These are phyloP conservation scores for Oxycera nigricornis DNA, from an alignment of 2,888 invertebrate genomes.

Conservation along the genomic window DNA sequence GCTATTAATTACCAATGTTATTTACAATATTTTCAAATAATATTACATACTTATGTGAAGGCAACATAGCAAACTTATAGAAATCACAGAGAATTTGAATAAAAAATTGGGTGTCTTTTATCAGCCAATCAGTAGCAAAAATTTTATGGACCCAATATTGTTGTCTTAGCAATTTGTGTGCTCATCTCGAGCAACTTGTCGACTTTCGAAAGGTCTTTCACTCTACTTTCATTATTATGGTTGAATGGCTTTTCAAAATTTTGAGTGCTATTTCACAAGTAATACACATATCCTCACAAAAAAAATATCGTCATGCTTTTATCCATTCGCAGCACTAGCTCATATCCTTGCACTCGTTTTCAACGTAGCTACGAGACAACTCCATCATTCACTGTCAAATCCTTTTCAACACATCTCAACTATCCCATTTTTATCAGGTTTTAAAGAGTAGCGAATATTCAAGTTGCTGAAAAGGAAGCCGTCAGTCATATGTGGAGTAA, in stretches of 20 bases:
- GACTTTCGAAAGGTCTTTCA: no score
- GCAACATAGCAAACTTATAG: no score
- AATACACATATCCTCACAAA: background rate
- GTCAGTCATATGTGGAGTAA: background rate
- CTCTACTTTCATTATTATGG: no score
- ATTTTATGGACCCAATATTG: no score
- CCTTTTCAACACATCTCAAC: background rate
- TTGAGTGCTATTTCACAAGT: conserved; percentile 6
- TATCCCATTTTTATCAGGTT: background rate
- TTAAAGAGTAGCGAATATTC: background rate
- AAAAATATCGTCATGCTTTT: background rate
- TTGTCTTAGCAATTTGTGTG: no score
- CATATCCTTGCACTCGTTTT: background rate
- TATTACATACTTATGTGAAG: no score
- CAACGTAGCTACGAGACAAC: background rate
- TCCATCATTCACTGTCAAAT: conserved; percentile 19
- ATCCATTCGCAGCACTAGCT: background rate
- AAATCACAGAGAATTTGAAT: no score
- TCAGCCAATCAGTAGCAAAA: no score
- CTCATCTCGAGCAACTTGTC: no score
- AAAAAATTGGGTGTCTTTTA: no score
- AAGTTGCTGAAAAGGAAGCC: background rate
- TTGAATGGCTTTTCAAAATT: conserved; percentile 9
- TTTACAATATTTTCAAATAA: no score
- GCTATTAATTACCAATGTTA: no score